Percentiles rank a stretch among this genome's conserved stretches.
These are phyloP conservation scores for Chiloscyllium plagiosum DNA, from an alignment of 2,113 vertebrate genomes.

Conservation along the genomic window DNA sequence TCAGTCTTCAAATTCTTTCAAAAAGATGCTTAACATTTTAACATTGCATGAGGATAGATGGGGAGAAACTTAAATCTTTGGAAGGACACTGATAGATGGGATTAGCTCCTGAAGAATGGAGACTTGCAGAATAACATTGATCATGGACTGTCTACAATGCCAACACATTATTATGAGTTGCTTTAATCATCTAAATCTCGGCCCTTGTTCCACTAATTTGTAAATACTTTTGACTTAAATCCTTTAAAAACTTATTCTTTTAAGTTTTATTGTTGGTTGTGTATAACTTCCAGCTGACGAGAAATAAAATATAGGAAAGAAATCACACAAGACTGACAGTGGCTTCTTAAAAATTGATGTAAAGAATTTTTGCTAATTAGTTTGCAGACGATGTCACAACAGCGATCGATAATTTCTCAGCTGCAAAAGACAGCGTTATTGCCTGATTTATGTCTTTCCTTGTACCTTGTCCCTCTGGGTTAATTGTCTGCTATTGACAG, in stretches of 20 bases:
- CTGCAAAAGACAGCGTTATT: conserved; percentile 50
- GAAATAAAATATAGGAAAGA: not conserved
- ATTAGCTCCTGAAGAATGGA: not conserved
- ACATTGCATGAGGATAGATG: not conserved
- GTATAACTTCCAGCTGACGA: conserved; percentile 3
- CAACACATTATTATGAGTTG: not conserved
- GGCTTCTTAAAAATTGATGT: conserved; percentile 46
- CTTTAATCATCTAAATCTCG: not conserved
- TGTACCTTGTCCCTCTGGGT: conserved; percentile 45
- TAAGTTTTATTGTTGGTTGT: not conserved
- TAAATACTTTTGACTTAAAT: not conserved
- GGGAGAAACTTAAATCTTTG: not conserved
- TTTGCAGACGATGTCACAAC: conserved; percentile 47
- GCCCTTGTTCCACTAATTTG: not conserved
- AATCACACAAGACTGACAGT: conserved; percentile 23
- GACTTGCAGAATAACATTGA: conserved; percentile 4
- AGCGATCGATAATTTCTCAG: conserved; percentile 49
- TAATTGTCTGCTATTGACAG: conserved; percentile 51
- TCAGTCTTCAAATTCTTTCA: not conserved
- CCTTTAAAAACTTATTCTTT: not conserved
- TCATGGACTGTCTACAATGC: not conserved
- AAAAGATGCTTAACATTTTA: no score
- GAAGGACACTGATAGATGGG: not conserved
- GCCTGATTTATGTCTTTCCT: conserved; percentile 54
- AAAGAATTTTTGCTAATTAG: conserved; percentile 52